A percentile compares a stretch with the other conserved stretches of the same genome.
phyloP scores from a whole-genome alignment of 2,113 vertebrate genomes.

The Alligator sinensis region DNA sequence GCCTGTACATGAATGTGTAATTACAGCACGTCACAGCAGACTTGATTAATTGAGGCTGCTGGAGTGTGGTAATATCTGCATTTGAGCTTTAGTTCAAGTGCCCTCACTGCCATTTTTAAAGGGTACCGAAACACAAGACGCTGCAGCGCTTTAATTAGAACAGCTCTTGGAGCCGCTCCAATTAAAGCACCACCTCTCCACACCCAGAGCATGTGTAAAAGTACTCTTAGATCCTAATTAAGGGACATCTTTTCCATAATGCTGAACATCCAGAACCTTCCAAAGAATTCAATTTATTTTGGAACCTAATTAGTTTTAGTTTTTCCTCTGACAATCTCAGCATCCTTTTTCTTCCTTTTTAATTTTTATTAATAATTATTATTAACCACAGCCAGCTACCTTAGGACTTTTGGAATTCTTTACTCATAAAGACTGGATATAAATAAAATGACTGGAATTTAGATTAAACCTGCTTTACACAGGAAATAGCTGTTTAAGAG shows the following conservation, averaged over 20 bases:
- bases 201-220: not conserved
- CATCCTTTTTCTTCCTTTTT: not conserved
- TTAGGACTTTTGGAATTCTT: not conserved
- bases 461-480: not conserved
- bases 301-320: not conserved
- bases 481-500: not conserved
- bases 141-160: too few species aligned
- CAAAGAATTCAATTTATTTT: not conserved
- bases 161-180: too few species aligned
- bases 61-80: too few species aligned
- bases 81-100: too few species aligned
- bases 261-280: not conserved
- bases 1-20: too few species aligned
- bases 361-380: too few species aligned
- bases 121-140: too few species aligned
- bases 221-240: not conserved
- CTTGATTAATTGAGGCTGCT: too few species aligned
- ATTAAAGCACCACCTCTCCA: too few species aligned
- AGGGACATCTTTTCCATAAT: not conserved
- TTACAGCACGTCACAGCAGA: too few species aligned
- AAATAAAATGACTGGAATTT: not conserved
- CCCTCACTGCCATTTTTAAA: too few species aligned
- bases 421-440: not conserved
- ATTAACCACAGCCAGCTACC: not conserved
- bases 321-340: not conserved